Base-by-base conservation (phyloP, 2,888 invertebrate genomes). In the Agriopis aurantiaria region DNA sequence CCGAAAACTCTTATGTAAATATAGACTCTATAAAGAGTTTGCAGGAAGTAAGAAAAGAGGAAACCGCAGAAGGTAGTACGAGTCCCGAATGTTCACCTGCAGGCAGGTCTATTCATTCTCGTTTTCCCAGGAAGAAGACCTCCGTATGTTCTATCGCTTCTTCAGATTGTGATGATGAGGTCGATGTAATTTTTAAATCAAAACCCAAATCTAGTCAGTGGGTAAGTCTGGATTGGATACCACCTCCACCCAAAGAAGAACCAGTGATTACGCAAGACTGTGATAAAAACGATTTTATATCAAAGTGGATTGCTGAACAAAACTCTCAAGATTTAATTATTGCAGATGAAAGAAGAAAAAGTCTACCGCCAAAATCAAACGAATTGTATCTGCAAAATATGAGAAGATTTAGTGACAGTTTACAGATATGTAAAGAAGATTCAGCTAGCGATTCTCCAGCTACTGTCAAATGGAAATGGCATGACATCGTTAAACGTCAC, bases 141-240 rank as follows among this genome's bases (percentile, higher is more conserved):
- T 95, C 95, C 53, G 94, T 95, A 71, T 94, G 93, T 85, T 95
- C 95, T 73, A 93, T 95, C 76, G 95, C 94, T 80, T 95, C 94
- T 75, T 94, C 93, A 74, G 95, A 95, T 80, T 93, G 91, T 78
- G 95, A 95, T 83, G 95, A 95, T 74, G 95, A 95, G 77, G 88
- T 93, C 79, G 95, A 95, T 82, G 95, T 95, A 75, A 95, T 95
- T 85, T 95, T 95, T 86, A 95, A 95, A 90, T 95, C 95, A 78
- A 95, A 95, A 82, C 95, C 95, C 73, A 95, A 95, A 88, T 95
- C 95, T 94, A 95, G 95, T 94, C 95, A 95, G 74, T 95, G 95
- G 95, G 92, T 95, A 75, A 95, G 95, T 85, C 87, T 95, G 82
- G 95, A 95, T 89, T 94, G 95, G 91, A 95, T 95, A 87, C 94